phyloP scores from a whole-genome alignment of 1,140 invertebrate genomes.

The Lordiphosa mommai region DNA sequence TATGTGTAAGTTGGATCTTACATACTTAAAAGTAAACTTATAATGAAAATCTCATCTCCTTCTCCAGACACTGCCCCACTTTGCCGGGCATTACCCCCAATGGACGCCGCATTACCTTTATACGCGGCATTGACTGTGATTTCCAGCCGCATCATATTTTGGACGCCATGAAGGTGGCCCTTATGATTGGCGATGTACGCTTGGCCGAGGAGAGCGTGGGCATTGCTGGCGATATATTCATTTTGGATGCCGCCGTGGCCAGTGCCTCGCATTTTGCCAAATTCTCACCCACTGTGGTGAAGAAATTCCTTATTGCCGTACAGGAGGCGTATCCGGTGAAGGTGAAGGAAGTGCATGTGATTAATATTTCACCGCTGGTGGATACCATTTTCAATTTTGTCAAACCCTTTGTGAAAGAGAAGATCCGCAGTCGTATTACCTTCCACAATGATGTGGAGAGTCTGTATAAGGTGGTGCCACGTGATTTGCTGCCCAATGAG shows the following conservation, averaged over 20 bases:
- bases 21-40: neutral
- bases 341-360: constrained; percentile 90
- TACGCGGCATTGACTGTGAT: constrained; percentile 84
- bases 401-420: constrained; percentile 91
- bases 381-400: constrained; percentile 91
- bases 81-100: constrained; percentile 88
- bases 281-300: constrained; percentile 87
- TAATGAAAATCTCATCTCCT: neutral
- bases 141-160: constrained; percentile 82
- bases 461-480: constrained; percentile 88
- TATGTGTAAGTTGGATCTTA: constrained; percentile 83
- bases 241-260: constrained; percentile 87
- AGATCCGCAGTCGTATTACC: constrained; percentile 89
- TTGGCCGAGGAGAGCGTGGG: constrained; percentile 87
- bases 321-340: constrained; percentile 93
- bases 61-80: constrained; percentile 86
- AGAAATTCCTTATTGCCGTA: constrained; percentile 90
- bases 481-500: constrained; percentile 88
- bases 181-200: constrained; percentile 91
- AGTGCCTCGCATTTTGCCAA: constrained; percentile 88
- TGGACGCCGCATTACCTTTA: constrained; percentile 87
- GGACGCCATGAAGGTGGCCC: constrained; percentile 88
- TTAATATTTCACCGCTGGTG: constrained; percentile 90
- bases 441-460: constrained; percentile 87
- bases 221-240: constrained; percentile 90